These are phyloP conservation scores for Atlantisia rogersi DNA, from an alignment of 2,113 vertebrate genomes.

Conservation along the genomic window DNA sequence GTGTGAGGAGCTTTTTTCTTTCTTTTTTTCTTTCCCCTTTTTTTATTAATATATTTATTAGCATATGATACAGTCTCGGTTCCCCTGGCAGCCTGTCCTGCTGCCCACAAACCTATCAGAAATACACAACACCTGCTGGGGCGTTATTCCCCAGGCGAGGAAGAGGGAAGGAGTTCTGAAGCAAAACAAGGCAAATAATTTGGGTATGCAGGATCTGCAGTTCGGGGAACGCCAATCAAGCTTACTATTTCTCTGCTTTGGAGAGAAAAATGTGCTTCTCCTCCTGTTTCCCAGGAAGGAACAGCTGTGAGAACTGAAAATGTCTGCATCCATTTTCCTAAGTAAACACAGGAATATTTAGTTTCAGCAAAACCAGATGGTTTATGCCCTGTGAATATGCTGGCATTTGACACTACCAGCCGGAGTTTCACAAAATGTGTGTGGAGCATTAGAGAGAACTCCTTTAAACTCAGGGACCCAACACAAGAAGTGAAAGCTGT, in stretches of 20 bases:
- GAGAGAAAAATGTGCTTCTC: neutral
- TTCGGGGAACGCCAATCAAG: neutral
- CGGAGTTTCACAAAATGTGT: neutral
- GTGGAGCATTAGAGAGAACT: neutral
- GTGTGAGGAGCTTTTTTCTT: neutral
- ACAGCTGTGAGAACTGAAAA: constrained; percentile 43
- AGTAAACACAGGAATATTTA: constrained; percentile 42
- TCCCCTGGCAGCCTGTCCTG: neutral
- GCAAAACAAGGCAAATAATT: constrained; percentile 34
- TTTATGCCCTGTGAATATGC: constrained; percentile 1
- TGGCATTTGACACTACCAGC: constrained; percentile 51
- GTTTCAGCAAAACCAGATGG: constrained; percentile 51
- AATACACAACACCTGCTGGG: neutral
- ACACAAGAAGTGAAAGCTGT: neutral
- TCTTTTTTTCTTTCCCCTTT: neutral
- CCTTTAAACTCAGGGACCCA: neutral
- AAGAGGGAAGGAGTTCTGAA: neutral
- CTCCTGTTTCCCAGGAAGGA: constrained; percentile 12
- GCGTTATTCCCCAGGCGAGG: neutral
- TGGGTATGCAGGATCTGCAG: neutral
- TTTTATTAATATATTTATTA: neutral
- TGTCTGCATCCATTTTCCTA: constrained; percentile 40
- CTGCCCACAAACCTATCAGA: constrained; percentile 4
- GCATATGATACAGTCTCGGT: neutral
- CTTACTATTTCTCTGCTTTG: constrained; percentile 22